Conservation (phyloP, 1,140 invertebrate species). For the Saxidomus purpurata region DNA sequence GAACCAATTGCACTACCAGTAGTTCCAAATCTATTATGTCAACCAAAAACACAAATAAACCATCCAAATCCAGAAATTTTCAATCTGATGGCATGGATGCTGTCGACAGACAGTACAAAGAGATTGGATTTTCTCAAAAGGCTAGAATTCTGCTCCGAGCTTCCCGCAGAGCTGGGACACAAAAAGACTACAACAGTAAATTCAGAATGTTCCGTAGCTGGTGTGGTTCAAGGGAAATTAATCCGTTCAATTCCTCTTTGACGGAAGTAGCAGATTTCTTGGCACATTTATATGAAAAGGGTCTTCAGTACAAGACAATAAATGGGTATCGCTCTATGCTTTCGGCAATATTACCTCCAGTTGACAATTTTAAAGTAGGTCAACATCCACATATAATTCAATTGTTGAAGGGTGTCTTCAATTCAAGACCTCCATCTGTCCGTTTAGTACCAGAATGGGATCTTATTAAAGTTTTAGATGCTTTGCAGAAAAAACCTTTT, state of each 20-base stretch:
- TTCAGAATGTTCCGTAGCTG: conserved; percentile 32
- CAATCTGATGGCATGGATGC: background rate
- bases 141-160: conserved; percentile 38
- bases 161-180: conserved; percentile 44
- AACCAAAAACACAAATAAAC: conserved; percentile 12
- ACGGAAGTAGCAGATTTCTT: conserved; percentile 43
- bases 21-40: background rate
- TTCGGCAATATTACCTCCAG: background rate
- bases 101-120: background rate
- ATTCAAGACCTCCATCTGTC: conserved; percentile 28
- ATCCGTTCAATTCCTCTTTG: conserved; percentile 34
- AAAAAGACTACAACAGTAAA: conserved; percentile 63
- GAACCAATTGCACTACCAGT: background rate
- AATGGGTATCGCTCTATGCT: conserved; percentile 43
- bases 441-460: conserved; percentile 64
- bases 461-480: conserved; percentile 14
- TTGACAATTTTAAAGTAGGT: conserved; percentile 15
- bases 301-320: conserved; percentile 47
- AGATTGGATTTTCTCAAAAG: conserved; percentile 10
- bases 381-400: conserved; percentile 42
- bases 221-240: conserved; percentile 57
- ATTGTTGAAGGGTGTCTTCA: conserved; percentile 15
- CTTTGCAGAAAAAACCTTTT: conserved; percentile 47
- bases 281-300: conserved; percentile 20
- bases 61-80: conserved; percentile 1